Percentiles rank a stretch among this genome's conserved stretches.
phyloP scores from a whole-genome alignment of 2,113 vertebrate genomes.

The Chlamydotis undulata region DNA sequence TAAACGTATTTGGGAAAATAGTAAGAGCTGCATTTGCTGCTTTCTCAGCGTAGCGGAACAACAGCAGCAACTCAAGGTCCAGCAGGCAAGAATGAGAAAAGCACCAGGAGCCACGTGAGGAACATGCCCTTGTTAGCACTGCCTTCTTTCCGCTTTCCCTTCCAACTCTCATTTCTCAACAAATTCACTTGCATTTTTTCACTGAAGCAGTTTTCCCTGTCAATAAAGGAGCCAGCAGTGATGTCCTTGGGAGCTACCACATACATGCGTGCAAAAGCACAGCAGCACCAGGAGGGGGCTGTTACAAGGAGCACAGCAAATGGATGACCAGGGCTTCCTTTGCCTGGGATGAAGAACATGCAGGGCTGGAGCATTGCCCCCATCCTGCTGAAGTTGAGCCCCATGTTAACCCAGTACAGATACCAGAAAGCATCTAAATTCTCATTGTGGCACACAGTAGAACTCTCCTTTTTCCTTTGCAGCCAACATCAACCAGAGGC shows the following conservation, averaged over 20 bases:
- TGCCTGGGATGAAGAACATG: not conserved
- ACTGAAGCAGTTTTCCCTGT: not conserved
- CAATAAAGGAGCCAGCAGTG: not conserved
- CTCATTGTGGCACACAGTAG: not conserved
- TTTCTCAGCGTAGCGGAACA: not conserved
- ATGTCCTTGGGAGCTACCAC: not conserved
- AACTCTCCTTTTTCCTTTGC: not conserved
- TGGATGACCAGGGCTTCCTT: not conserved
- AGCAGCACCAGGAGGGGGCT: not conserved
- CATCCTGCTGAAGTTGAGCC: not conserved
- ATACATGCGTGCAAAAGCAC: not conserved
- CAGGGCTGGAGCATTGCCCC: not conserved
- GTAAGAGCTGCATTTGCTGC: not conserved
- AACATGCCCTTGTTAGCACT: not conserved
- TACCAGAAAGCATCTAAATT: not conserved
- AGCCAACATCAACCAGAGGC: not conserved
- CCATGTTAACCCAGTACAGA: not conserved
- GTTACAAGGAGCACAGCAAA: not conserved
- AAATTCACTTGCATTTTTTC: not conserved
- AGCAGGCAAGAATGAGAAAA: not conserved
- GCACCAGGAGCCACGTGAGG: not conserved
- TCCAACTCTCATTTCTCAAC: not conserved
- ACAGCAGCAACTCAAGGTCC: not conserved
- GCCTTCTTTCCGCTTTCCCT: not conserved
- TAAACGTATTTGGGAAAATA: not conserved